phyloP scores from a whole-genome alignment of 1,140 invertebrate species.

The Drosophila neocordata region DNA sequence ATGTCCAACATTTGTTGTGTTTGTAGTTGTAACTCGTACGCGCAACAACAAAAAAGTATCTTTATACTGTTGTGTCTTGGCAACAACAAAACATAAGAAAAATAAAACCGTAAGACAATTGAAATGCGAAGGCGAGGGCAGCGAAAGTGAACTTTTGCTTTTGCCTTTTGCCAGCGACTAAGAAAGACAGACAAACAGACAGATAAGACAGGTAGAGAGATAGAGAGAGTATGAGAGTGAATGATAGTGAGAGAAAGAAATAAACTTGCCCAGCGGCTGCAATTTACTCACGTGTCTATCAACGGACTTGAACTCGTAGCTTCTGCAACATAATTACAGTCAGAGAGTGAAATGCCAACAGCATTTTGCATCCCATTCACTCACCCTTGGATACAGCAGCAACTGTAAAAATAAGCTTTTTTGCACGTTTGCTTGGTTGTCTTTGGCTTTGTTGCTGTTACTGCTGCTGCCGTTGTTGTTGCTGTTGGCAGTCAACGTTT shows the following conservation, averaged over 20 bases:
- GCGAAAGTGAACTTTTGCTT: conserved; percentile 78
- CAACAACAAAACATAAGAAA: conserved; percentile 21
- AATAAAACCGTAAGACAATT: conserved; percentile 24
- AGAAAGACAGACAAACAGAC: conserved; percentile 3
- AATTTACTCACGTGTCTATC: conserved; percentile 79
- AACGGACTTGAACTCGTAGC: conserved; percentile 41
- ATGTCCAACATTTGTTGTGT: conserved; percentile 47
- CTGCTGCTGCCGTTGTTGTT: conserved; percentile 56
- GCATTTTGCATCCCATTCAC: conserved; percentile 40
- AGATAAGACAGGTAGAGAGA: conserved; percentile 29
- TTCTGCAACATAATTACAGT: conserved; percentile 64
- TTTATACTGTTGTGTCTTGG: neutral
- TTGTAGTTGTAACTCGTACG: conserved; percentile 56
- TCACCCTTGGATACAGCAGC: conserved; percentile 21
- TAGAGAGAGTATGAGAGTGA: conserved; percentile 7
- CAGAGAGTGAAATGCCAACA: conserved; percentile 7
- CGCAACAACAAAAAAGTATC: conserved; percentile 26
- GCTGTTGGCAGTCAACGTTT: conserved; percentile 61
- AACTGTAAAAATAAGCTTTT: conserved; percentile 61
- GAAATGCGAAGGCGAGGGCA: conserved; percentile 40
- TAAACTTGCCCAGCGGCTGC: conserved; percentile 47
- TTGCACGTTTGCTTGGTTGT: conserved; percentile 47
- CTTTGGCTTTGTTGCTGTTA: conserved; percentile 37
- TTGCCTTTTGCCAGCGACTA: conserved; percentile 25
- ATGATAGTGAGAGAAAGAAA: conserved; percentile 37